Conservation (phyloP, 1,140 invertebrate species). For the Drosophila melanica region DNA sequence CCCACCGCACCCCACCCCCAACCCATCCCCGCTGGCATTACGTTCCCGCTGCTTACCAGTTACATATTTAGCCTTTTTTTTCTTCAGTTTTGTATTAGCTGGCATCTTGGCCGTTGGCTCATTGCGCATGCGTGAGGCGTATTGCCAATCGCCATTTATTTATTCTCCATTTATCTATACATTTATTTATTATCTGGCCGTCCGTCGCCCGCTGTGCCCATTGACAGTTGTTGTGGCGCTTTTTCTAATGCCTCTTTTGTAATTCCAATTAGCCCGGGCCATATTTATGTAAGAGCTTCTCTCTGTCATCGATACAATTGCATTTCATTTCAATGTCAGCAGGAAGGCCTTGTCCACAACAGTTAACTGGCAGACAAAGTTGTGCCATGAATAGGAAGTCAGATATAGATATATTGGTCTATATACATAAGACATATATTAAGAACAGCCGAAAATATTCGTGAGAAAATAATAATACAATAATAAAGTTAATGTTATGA, state of each 20-base stretch:
- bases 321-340: constrained; percentile 43
- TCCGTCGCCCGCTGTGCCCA: constrained; percentile 41
- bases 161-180: constrained; percentile 81
- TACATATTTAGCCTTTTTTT: constrained; percentile 11
- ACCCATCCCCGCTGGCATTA: neutral
- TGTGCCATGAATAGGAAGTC: neutral
- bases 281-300: constrained; percentile 65
- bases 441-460: too few species aligned
- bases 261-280: constrained; percentile 73
- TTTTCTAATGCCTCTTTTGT: constrained; percentile 79
- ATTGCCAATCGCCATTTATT: constrained; percentile 76
- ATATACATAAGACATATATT: too few species aligned
- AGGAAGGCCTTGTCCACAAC: neutral
- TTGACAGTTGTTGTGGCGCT: constrained; percentile 78
- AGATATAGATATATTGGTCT: too few species aligned
- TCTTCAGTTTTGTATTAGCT: too few species aligned
- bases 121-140: constrained; percentile 72
- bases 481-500: too few species aligned
- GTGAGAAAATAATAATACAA: too few species aligned
- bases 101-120: constrained; percentile 53
- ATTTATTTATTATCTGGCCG: constrained; percentile 78
- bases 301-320: constrained; percentile 49
- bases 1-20: neutral
- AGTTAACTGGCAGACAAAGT: neutral
- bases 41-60: neutral